Evolutionary conservation across 2,888 invertebrate species (phyloP), one percentile per base, ranked within the genome.

Genomic region (Tanytarsus gracilentus): DNA sequence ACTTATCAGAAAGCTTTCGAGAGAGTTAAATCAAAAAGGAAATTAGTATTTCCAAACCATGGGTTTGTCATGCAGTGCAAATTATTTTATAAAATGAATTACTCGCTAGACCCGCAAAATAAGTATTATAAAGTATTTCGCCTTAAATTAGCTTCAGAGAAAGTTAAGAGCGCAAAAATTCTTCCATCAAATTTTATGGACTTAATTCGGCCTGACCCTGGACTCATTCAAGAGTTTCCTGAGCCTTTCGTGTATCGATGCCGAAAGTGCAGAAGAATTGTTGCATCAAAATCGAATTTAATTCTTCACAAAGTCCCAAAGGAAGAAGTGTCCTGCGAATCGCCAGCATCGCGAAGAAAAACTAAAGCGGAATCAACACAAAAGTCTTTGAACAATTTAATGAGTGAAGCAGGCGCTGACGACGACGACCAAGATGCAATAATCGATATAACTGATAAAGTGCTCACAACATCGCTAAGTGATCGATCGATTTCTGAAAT

Each of bases 201-300:
- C 70, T 77, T 92, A 26, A 79, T 92, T 7, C 87, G 87, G 70
- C 78, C 84, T 0, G 91, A 92, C 77, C 91, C 91, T 0, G 86
- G 84, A 0, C 70, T 88, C 61, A 79, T 79, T 1, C 81, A 84
- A 29, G 84, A 84, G 64, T 79, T 84, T 65, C 91, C 91, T 0
- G 88, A 90, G 66, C 89, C 90, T 1, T 80, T 84, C 59, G 88
- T 89, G 7, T 92, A 89, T 73, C 81, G 89, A 63, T 93, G 93
- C 70, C 84, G 80, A 69, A 85, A 84, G 68, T 92, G 92, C 70
- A 80, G 88, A 62, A 79, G 91, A 30, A 79, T 90, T 21, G 78
- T 94, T n/a, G 93, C 92, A 58, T 81, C 82, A 40, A 88, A 86
- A 68, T 82, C 81, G 59, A 88, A 91, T 70, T 77, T 93, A 62